Base-by-base conservation (phyloP, 1,140 invertebrate genomes). In the Macrostomum lignano region DNA sequence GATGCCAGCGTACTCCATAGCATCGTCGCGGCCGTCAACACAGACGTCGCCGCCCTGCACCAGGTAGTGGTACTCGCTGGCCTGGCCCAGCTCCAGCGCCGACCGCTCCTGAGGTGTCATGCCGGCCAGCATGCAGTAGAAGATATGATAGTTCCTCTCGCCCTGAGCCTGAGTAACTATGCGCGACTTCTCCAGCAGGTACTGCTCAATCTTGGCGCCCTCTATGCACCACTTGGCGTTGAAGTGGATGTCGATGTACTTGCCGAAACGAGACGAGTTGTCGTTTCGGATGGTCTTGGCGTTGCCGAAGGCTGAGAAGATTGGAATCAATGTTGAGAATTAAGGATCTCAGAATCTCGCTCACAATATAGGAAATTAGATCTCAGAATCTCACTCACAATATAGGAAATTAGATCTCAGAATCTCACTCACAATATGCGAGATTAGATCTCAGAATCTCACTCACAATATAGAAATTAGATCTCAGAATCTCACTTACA, bases 231-330 rank as follows among this genome's bases (percentile, higher is more conserved):
- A 86, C n/a, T 36, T 36, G 39, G 68, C 65, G 21, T 70, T 68
- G 54, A 96, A 96, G 56, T 93, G 78, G 45, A 98, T 94, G 49
- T 96, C 86, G 43, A 94, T 93, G 54, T 88, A 88, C 60, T 88
- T 88, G 29, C 81, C 81, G 60, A 91, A 91, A 37, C 84, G 65
- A 21, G 81, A 93, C 1, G 84, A 94, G 54, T 96, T 96, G 53
- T 96, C 88, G 52, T 98, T 98, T 35, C 84, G 65, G 29, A 94
- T 79, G 1, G 88, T 98, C 60, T 96, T 96, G 3, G 88, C 86
- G 61, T 96, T 96, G 36, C 88, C 88, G 61, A 96, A 96, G 3
- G 88, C 86, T 73, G 69, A 30, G 56, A 49, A 41, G 38, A 42
- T 40, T 3, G 24, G 13, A 21, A 5, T 14, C 4, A 4, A 35